Base-by-base conservation (phyloP, 2,797 vertebrate species). In the Cirrhinus mrigala region DNA sequence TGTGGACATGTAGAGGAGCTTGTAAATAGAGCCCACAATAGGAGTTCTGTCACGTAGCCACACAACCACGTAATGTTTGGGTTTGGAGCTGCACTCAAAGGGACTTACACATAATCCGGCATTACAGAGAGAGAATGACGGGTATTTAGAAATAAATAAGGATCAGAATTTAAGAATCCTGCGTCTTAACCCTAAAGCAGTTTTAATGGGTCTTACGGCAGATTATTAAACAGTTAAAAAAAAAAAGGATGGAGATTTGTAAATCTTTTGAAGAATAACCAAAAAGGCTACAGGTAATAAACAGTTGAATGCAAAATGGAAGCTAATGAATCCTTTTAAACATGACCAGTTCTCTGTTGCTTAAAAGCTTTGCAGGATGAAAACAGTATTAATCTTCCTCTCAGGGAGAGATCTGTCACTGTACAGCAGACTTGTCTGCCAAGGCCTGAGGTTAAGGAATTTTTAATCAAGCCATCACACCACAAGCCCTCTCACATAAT, bases 401-500 rank as follows among this genome's bases (percentile, higher is more conserved):
- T 83, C 56, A 27, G 71, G 52, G 33, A 54, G 71, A 62, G 82
- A 82, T 85, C 54, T 58, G 52, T 68, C 62, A 64, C 79, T 60
- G 16, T 50, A 79, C 8, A 85, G 33, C 82, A 83, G 27, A 48
- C 56, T 18, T 4, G 33, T 68, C 48, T 79, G 83, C 66, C 79
- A 86, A 83, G 46, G 20, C n/a, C 56, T 52, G 40, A 78, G 58
- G 76, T 84, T 12, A 46, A 90, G 81, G 84, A 88, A 89, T 90
- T 87, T 87, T 90, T 87, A 83, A 90, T 87, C 77, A 89, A 88
- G 81, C 79, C 48, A 85, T 79, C 83, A 58, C 83, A 84, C 52
- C 24, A 77, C 50, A 60, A 71, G 15, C 48, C 68, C 22, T 85
- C 70, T 70, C 44, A 46, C 18, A 58, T 20, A 84, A 58, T 6